phyloP scores from a whole-genome alignment of 2,797 vertebrate species.

The Emys orbicularis region DNA sequence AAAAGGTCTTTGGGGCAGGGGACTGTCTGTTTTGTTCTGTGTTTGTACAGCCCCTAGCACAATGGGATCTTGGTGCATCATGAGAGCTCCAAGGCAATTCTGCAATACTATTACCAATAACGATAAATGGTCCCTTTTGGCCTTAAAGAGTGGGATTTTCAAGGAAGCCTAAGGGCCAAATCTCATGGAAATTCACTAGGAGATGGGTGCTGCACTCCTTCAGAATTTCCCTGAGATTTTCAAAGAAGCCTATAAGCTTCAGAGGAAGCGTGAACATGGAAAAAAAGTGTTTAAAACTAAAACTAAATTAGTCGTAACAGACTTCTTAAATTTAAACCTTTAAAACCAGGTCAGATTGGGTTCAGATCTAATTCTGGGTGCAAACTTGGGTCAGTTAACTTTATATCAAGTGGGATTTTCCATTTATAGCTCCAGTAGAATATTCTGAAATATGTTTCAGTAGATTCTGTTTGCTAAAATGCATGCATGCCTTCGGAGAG shows the following conservation, averaged over 20 bases:
- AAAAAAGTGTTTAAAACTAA: too few species aligned
- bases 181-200: neutral
- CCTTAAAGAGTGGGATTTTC: neutral
- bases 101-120: neutral
- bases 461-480: neutral
- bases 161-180: neutral
- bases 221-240: neutral
- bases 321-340: neutral
- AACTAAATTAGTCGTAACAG: neutral
- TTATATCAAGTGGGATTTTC: neutral
- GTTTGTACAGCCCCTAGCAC: neutral
- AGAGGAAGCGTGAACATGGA: neutral
- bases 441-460: accelerated
- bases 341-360: neutral
- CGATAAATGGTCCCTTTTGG: neutral
- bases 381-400: neutral
- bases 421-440: accelerated
- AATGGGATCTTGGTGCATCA: neutral
- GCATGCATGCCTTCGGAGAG: accelerated
- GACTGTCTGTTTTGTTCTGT: neutral
- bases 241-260: neutral
- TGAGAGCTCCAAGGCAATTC: neutral
- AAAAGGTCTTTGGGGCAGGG: neutral
- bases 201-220: neutral
- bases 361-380: neutral